Conservation (phyloP, 2,113 vertebrate species). For the Atlantisia rogersi region DNA sequence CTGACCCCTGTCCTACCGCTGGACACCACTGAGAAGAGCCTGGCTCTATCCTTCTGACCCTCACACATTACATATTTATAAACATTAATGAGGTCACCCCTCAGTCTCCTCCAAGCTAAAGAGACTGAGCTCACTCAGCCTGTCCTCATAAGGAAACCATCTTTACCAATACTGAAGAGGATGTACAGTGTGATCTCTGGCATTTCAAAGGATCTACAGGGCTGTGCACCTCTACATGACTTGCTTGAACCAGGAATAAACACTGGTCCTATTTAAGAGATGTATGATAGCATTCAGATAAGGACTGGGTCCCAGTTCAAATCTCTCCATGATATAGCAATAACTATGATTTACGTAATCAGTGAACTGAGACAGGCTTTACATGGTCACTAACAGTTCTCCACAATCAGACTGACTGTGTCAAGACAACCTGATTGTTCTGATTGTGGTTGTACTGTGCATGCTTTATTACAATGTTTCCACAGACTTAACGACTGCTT, state of each 20-base stretch:
- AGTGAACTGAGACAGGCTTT: background rate
- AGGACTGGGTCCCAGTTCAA: background rate
- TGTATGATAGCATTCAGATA: background rate
- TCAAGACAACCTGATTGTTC: background rate
- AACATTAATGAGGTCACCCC: too few species aligned
- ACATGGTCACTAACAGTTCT: background rate
- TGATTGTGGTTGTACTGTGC: background rate
- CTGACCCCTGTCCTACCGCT: too few species aligned
- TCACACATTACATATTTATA: too few species aligned
- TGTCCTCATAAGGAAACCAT: background rate
- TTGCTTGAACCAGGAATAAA: background rate
- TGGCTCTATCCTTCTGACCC: too few species aligned
- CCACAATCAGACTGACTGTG: background rate
- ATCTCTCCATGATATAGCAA: background rate
- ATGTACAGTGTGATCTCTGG: background rate
- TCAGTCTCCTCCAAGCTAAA: too few species aligned
- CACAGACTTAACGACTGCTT: background rate
- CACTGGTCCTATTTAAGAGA: background rate
- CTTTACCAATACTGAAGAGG: background rate
- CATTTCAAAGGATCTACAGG: background rate
- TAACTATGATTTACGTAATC: background rate
- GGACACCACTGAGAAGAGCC: too few species aligned
- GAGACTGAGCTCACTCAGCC: too few species aligned
- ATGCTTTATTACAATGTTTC: background rate
- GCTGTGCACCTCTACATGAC: background rate